Evolutionary conservation across 2,113 vertebrate genomes (phyloP).

Genomic region (Formicarius rufipectus): DNA sequence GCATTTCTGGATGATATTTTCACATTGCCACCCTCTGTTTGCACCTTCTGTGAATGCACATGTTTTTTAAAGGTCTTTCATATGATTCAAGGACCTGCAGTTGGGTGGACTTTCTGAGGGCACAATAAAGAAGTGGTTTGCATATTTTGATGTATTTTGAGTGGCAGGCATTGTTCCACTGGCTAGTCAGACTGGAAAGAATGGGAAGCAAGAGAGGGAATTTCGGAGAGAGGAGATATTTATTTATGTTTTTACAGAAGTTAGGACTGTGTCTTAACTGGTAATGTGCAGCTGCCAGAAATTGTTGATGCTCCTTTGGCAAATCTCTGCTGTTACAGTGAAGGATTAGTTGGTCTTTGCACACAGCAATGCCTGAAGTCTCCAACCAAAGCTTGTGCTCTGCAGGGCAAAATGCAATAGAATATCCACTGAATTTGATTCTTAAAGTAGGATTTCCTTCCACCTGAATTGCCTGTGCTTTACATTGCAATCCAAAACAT

Average conservation of each 20-base stretch:
- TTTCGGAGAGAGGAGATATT: background rate
- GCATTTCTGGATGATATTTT: background rate
- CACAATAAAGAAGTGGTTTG: background rate
- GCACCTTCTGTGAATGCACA: background rate
- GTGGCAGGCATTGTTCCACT: background rate
- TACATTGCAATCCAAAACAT: background rate
- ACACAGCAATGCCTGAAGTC: accelerated
- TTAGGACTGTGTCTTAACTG: background rate
- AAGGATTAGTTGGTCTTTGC: background rate
- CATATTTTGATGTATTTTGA: background rate
- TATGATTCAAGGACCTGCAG: background rate
- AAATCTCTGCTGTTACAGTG: background rate
- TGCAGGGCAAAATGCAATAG: too few species aligned
- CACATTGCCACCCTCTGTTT: background rate
- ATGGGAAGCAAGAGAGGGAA: background rate
- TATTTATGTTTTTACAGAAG: background rate
- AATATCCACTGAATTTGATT: too few species aligned
- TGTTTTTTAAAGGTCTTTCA: background rate
- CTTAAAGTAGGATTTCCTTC: background rate
- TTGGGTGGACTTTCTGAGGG: background rate
- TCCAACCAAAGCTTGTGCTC: background rate
- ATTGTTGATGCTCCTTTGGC: background rate
- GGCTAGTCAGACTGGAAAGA: background rate
- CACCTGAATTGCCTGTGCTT: too few species aligned
- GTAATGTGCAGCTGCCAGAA: background rate